These are phyloP conservation scores for Drosophila sp. DNA, from an alignment of 1,140 invertebrate genomes.

Conservation along the genomic window DNA sequence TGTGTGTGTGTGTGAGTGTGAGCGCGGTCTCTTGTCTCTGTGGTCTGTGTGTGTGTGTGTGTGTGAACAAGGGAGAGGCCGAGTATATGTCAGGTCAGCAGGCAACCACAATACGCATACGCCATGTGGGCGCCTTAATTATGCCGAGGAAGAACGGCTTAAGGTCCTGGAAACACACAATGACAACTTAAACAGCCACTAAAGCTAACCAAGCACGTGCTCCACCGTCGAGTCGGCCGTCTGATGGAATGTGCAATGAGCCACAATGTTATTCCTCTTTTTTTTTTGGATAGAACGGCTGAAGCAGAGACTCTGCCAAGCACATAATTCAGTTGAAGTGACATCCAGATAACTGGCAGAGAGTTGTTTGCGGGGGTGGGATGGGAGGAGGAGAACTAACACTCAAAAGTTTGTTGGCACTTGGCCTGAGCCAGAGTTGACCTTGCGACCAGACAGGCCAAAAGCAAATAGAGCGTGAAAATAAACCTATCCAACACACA, in stretches of 20 bases:
- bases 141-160: conserved; percentile 50
- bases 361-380: neutral
- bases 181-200: conserved; percentile 72
- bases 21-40: conserved; percentile 4
- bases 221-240: conserved; percentile 15
- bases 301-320: conserved; percentile 35
- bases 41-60: conserved; percentile 11
- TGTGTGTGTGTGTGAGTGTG: conserved; percentile 16
- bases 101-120: conserved; percentile 68
- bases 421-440: conserved; percentile 61
- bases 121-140: conserved; percentile 71
- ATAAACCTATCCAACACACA: conserved; percentile 1
- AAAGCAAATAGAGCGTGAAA: conserved; percentile 56
- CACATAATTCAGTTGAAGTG: conserved; percentile 75
- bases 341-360: conserved; percentile 46
- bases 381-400: conserved; percentile 16
- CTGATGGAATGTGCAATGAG: conserved; percentile 58
- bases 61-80: neutral
- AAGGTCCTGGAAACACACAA: conserved; percentile 47
- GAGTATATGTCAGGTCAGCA: conserved; percentile 25
- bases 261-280: conserved; percentile 50
- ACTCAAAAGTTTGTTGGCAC: conserved; percentile 72
- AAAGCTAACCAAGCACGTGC: conserved; percentile 65
- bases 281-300: conserved; percentile 13
- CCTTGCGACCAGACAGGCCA: conserved; percentile 54